Evolutionary conservation across 2,888 invertebrate genomes (phyloP).

Genomic region (Rhagonycha lutea): DNA sequence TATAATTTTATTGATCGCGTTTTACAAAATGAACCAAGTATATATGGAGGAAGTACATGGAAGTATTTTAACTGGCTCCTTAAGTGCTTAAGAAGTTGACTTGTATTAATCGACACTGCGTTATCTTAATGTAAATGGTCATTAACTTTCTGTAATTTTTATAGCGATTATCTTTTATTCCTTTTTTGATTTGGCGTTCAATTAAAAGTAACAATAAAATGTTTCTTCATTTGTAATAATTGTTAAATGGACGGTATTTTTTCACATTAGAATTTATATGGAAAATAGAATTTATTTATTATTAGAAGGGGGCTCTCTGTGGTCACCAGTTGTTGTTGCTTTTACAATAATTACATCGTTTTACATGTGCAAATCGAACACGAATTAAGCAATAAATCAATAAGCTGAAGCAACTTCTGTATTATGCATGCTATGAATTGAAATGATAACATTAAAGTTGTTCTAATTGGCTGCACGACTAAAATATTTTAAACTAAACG

Average conservation of each 20-base stretch:
- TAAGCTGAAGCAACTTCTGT: slow-evolving; percentile 9
- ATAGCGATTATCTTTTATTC: neutral
- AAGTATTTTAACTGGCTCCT: neutral
- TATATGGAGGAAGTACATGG: neutral
- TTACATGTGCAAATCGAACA: neutral
- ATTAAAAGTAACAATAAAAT: neutral
- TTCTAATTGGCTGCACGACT: slow-evolving; percentile 12
- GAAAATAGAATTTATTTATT: neutral
- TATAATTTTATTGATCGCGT: neutral
- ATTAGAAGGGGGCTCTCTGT: neutral
- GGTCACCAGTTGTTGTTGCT: neutral
- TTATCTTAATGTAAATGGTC: neutral
- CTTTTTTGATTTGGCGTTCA: neutral
- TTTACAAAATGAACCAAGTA: neutral
- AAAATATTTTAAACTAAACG: slow-evolving; percentile 8
- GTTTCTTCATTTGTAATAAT: neutral
- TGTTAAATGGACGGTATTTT: neutral
- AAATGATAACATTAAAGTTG: slow-evolving; percentile 14
- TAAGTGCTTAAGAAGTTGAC: neutral
- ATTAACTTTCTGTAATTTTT: neutral
- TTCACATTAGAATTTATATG: neutral
- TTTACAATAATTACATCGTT: neutral
- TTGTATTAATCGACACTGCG: neutral
- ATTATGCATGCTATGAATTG: slow-evolving; percentile 21
- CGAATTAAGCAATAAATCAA: slow-evolving; percentile 17